Conservation (phyloP, 1,140 invertebrate species). For the Caerostris darwini region DNA sequence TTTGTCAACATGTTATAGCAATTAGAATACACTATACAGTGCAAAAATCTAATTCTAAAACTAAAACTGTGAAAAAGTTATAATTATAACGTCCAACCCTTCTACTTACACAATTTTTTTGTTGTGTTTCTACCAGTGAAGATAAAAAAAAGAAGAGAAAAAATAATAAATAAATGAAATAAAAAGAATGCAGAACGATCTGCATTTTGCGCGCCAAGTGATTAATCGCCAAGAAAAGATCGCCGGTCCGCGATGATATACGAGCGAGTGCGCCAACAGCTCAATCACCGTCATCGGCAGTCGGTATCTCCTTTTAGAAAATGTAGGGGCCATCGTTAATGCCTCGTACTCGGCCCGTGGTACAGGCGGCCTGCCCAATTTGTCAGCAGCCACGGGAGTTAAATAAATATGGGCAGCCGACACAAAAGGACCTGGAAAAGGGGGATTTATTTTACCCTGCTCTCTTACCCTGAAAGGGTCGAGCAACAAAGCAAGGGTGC, state of each 20-base stretch:
- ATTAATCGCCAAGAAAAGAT: slow-evolving; percentile 68
- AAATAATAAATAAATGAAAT: no score
- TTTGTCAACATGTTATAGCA: no score
- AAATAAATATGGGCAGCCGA: slow-evolving; percentile 66
- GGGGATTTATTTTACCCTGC: slow-evolving; percentile 60
- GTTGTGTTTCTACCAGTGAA: no score
- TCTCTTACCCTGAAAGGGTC: neutral
- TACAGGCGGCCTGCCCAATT: slow-evolving; percentile 68
- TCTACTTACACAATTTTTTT: no score
- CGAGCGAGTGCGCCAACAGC: slow-evolving; percentile 72
- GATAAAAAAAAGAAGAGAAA: no score
- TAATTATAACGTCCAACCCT: no score
- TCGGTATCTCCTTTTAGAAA: slow-evolving; percentile 65
- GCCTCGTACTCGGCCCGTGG: slow-evolving; percentile 48
- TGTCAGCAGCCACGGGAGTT: slow-evolving; percentile 73
- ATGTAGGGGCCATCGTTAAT: slow-evolving; percentile 68
- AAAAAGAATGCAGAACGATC: neutral
- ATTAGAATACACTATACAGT: no score
- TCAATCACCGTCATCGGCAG: slow-evolving; percentile 73
- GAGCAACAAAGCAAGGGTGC: neutral
- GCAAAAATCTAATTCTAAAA: no score
- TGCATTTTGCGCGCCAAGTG: slow-evolving; percentile 56
- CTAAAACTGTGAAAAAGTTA: no score
- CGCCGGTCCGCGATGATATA: slow-evolving; percentile 57
- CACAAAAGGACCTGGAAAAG: slow-evolving; percentile 18